Conservation (phyloP, 30 jellyfish, hydroid and myxozoan species). For the Rhopilema esculentum region DNA sequence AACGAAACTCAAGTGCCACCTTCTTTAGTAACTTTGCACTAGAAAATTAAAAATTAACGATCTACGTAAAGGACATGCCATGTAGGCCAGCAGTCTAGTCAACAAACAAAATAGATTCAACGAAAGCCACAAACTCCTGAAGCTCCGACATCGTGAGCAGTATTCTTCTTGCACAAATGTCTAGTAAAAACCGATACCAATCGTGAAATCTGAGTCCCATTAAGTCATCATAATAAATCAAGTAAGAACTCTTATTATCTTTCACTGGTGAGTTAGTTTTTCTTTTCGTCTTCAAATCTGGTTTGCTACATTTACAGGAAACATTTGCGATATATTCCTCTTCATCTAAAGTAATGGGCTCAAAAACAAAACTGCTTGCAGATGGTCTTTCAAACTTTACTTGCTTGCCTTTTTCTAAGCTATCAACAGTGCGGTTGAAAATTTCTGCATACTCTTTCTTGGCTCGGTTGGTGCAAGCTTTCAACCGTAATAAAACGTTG, state of each 20-base stretch:
- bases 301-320: slow-evolving; percentile 34
- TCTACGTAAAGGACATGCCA: not conserved
- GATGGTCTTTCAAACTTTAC: not conserved
- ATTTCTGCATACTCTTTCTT: slow-evolving; percentile 46
- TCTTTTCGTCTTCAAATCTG: not conserved
- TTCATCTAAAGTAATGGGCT: not conserved
- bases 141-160: slow-evolving; percentile 27
- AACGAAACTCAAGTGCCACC: too few relatives aligned
- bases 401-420: slow-evolving; percentile 8
- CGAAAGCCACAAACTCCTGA: slow-evolving; percentile 38
- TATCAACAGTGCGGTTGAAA: slow-evolving; percentile 39
- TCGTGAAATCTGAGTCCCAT: slow-evolving; percentile 55
- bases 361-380: slow-evolving; percentile 35
- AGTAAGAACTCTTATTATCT: slow-evolving; percentile 21
- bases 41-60: too few relatives aligned
- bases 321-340: not conserved
- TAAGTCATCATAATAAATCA: slow-evolving; percentile 39
- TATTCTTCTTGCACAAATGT: slow-evolving; percentile 40
- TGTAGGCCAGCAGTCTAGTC: not conserved
- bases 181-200: slow-evolving; percentile 34
- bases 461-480: slow-evolving; percentile 29
- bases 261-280: not conserved
- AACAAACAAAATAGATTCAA: slow-evolving; percentile 50
- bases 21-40: too few relatives aligned
- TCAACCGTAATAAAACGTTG: not conserved